phyloP scores from a whole-genome alignment of 2,888 invertebrate genomes.

The Campoletis raptor region DNA sequence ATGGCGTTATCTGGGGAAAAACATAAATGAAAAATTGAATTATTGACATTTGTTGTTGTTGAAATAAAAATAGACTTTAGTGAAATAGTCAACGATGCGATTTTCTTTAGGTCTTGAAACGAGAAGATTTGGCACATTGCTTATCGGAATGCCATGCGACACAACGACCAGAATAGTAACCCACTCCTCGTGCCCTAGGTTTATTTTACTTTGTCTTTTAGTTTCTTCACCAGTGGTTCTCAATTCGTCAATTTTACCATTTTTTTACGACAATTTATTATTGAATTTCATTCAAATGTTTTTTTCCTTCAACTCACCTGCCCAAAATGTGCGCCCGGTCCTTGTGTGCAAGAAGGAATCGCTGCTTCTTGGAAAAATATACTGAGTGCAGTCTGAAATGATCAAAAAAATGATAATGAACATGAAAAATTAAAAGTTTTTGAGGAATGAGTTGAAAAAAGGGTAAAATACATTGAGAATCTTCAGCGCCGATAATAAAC shows the following conservation, averaged over 20 bases:
- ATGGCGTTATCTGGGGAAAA: constrained; percentile 92
- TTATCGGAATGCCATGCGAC: constrained; percentile 81
- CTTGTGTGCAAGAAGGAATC: constrained; percentile 91
- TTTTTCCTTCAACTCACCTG: constrained; percentile 87
- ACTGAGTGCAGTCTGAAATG: constrained; percentile 94
- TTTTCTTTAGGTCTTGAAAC: constrained; percentile 69
- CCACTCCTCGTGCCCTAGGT: constrained; percentile 65
- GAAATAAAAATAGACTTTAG: background rate
- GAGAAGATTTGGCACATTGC: constrained; percentile 80
- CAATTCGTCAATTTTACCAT: constrained; percentile 43
- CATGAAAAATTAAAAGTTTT: background rate
- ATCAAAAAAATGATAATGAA: constrained; percentile 4
- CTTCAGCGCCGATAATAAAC: background rate
- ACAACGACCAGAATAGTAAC: constrained; percentile 81
- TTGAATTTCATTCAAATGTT: background rate
- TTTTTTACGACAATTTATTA: background rate
- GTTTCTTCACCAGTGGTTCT: constrained; percentile 78
- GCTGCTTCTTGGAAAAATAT: constrained; percentile 98
- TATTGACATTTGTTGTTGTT: background rate
- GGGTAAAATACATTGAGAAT: background rate
- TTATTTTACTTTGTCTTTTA: constrained; percentile 60
- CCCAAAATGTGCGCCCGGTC: constrained; percentile 92
- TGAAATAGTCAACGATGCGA: constrained; percentile 20
- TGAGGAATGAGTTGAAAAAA: no score
- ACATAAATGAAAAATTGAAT: background rate